Base-by-base conservation (phyloP, 2,888 invertebrate species). In the Tinea semifulvella region DNA sequence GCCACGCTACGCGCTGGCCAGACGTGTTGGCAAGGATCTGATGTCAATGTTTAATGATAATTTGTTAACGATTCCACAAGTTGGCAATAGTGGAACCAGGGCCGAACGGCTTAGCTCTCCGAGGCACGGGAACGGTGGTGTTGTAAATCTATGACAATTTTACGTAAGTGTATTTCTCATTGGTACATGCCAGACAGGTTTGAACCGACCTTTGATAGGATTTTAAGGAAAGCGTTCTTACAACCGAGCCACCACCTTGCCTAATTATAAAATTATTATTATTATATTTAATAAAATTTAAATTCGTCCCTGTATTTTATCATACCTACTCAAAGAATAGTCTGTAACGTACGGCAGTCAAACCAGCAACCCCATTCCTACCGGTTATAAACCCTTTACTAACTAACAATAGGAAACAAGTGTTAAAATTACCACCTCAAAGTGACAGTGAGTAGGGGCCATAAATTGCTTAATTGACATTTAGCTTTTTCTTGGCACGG, bases 321-420 rank as follows among this genome's bases (percentile, higher is more conserved):
- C 20, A 36, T 6, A 13, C 11, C 6, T 28, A 18, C 11, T 14
- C 20, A 20, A 40, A 5, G 7, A 40, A 18, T 18, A 3, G 16
- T 18, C 16, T 40, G 10, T 22, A 40, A 11, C 40, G 8, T 40
- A 40, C 40, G 40, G 22, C 40, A 40, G 40, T 40, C 40, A 2
- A 20, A 22, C 40, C 11, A 2, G 6, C 40, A 40, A 17, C 40
- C 40, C 40, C 22, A 22, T 40, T 22, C 22, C 20, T 22, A 40
- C n/a, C 40, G 40, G 40, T 22, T 22, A 20, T 22, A 40, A 22
- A 40, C 18, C 36, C 36, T 36, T 36, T 18, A 18, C 35, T 8
- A 8, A n/a, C 11, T 31, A 31, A 36, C 36, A 36, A 36, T 36
- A 36, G 17, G 10, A 36, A 36, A 36, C 16, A 18, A 36, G 17